Base-by-base conservation (phyloP, 1,140 invertebrate genomes). In the Aphidius gifuensis region DNA sequence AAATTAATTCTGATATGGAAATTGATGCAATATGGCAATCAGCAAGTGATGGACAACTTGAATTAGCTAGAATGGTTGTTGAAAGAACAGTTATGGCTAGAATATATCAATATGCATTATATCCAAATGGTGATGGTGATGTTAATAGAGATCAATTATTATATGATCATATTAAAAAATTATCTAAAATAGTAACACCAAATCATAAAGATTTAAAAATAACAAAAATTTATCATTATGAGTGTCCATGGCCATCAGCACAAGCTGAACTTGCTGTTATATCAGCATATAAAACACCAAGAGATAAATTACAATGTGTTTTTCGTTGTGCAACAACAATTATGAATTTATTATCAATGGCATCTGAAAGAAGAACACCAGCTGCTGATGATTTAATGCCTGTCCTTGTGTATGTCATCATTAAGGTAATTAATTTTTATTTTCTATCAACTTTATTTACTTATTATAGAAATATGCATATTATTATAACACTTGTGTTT, bases 321-420 rank as follows among this genome's bases (percentile, higher is more conserved):
- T 85, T 89, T 68, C 87, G 94, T 16, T 96, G 94, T 74, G 91
- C 94, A 50, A 90, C 89, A 5, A 94, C 94, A 66, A 96, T 99
- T 61, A 94, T 97, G 88, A 95, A 96, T 76, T 82, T 98, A 57
- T 81, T 98, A 57, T 90, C 90, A 23, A 88, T 96, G 82, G 89
- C 91, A 32, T 90, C 86, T 51, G 83, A 86, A 65, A 88, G 89
- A 67, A 85, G 86, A 4, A 88, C 92, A n/a, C 94, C 96, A 9
- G 91, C 96, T 32, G 97, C 97, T 4, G 97, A 99, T 80, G 96
- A 99, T 83, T 87, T 99, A 68, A 92, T 96, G 71, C 97, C 97
- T 9, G 94, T 98, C 23, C 85, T 99, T 48, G 95, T 99, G 45
- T 98, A 92, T 80, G 93, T 99, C 57, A 89, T 99, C 58, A 94